Evolutionary conservation across 2,797 vertebrate genomes (phyloP).

Genomic region (Hoplostethus atlanticus): DNA sequence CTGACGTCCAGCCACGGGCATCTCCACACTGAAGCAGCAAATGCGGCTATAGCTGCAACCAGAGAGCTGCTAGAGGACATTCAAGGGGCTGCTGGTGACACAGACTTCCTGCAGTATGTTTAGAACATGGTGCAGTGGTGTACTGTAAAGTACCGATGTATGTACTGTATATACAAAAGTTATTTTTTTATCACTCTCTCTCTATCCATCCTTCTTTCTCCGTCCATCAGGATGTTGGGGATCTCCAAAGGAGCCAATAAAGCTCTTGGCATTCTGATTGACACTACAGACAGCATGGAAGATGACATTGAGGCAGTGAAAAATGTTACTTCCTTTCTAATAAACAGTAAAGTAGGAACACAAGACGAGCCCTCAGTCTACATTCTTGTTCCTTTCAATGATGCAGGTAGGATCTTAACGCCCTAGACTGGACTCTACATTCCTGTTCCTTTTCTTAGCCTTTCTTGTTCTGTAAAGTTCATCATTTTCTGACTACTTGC

Average conservation of each 20-base stretch:
- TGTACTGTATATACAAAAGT: neutral
- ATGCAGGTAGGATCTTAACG: conserved; percentile 58
- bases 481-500: neutral
- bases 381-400: conserved; percentile 70
- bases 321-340: conserved; percentile 48
- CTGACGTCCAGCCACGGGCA: conserved; percentile 50
- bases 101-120: conserved; percentile 63
- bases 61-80: conserved; percentile 67
- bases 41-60: conserved; percentile 63
- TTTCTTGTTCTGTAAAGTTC: no score
- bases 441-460: no score
- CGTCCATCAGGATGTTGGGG: conserved; percentile 68
- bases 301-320: conserved; percentile 61
- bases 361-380: conserved; percentile 55
- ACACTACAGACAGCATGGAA: conserved; percentile 70
- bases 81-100: conserved; percentile 55
- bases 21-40: conserved; percentile 66
- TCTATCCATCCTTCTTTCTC: neutral
- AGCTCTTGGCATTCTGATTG: conserved; percentile 73
- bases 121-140: neutral
- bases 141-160: no score
- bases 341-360: conserved; percentile 57
- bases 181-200: neutral
- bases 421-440: no score
- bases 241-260: conserved; percentile 64